A percentile compares a stretch with the other conserved stretches of the same genome.
Evolutionary conservation across 2,113 vertebrate species (phyloP).

Genomic region (Gobio gobio): DNA sequence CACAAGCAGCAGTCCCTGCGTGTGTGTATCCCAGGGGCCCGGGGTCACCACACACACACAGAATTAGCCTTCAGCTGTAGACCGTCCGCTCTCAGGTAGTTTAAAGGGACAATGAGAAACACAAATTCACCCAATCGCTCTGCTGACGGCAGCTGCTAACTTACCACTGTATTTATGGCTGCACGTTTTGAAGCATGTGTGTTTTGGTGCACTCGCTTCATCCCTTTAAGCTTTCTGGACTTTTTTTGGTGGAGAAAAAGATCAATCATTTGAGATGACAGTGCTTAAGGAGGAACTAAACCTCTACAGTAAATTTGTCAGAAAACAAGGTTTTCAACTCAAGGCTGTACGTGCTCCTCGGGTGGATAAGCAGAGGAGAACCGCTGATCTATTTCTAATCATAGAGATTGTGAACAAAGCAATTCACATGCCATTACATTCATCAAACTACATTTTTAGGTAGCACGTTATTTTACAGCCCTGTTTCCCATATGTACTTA

Average conservation of each 20-base stretch:
- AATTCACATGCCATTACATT: background rate
- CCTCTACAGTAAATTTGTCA: slow-evolving; percentile 55
- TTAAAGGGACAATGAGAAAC: slow-evolving; percentile 27
- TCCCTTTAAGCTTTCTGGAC: slow-evolving; percentile 49
- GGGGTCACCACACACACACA: slow-evolving; percentile 35
- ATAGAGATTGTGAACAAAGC: background rate
- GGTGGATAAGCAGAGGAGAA: slow-evolving; percentile 14
- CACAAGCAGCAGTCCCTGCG: slow-evolving; percentile 64
- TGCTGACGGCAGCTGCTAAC: slow-evolving; percentile 43
- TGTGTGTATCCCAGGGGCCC: slow-evolving; percentile 37
- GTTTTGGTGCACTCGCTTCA: slow-evolving; percentile 44
- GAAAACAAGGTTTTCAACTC: slow-evolving; percentile 52
- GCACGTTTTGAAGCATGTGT: slow-evolving; percentile 42
- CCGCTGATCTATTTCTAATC: background rate
- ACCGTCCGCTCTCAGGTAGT: slow-evolving; percentile 40
- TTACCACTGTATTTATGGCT: slow-evolving; percentile 48
- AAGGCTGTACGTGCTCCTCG: slow-evolving; percentile 17
- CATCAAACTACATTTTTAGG: background rate
- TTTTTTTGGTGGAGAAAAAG: slow-evolving; percentile 56
- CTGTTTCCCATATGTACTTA: no score
- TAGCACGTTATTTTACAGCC: no score
- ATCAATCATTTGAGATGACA: slow-evolving; percentile 54
- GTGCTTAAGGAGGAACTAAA: slow-evolving; percentile 48
- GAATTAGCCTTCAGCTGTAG: slow-evolving; percentile 48
- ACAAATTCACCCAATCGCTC: slow-evolving; percentile 24